These are phyloP conservation scores for Rhea pennata DNA, from an alignment of 2,113 vertebrate species.

Conservation along the genomic window DNA sequence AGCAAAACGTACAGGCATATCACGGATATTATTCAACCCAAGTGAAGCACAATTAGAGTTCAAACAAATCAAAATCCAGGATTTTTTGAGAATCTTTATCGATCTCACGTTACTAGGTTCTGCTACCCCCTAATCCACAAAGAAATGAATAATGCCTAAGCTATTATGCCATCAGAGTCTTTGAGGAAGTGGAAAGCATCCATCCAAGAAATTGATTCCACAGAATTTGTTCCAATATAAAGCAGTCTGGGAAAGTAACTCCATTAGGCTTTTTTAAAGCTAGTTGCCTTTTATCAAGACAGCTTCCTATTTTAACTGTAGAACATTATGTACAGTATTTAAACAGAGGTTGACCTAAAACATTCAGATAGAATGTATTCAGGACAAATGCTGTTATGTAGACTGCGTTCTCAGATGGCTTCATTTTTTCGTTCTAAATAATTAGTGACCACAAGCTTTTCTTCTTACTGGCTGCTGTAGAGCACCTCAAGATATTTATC, in stretches of 20 bases:
- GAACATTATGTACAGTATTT: not conserved
- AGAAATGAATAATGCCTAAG: slow-evolving; percentile 14
- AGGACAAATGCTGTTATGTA: not conserved
- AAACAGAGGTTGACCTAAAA: not conserved
- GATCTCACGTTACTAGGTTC: not conserved
- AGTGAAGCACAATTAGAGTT: slow-evolving; percentile 20
- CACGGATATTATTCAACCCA: not conserved
- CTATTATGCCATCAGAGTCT: not conserved
- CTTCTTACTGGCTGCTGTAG: not conserved
- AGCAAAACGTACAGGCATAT: not conserved
- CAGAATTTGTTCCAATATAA: slow-evolving; percentile 18
- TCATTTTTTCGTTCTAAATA: not conserved
- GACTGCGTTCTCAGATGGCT: not conserved
- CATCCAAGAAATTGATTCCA: slow-evolving; percentile 21
- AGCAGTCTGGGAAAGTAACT: slow-evolving; percentile 15
- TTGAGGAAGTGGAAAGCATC: slow-evolving; percentile 54
- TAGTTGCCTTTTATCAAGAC: not conserved
- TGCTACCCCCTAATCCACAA: slow-evolving; percentile 11
- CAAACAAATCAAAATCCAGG: slow-evolving; percentile 13
- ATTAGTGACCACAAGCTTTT: not conserved
- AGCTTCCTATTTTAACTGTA: not conserved
- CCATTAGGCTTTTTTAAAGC: not conserved
- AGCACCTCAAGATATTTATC: not conserved
- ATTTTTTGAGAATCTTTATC: slow-evolving; percentile 4
- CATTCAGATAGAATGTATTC: not conserved